Evolutionary conservation across 2,797 vertebrate genomes (phyloP).

Genomic region (Urocyon cinereoargenteus): DNA sequence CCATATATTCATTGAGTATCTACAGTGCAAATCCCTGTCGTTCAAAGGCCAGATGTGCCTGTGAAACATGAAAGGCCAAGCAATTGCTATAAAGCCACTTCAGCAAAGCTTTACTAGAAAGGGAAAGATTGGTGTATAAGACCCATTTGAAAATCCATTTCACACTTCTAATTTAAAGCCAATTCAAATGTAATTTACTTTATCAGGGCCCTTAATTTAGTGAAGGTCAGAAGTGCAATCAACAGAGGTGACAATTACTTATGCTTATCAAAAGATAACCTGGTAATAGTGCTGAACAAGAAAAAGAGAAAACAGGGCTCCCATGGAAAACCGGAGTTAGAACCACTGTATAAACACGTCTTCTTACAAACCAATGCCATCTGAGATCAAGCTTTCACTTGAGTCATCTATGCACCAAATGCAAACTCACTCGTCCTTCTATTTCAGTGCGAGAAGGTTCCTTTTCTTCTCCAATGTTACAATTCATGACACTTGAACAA

Average conservation of each 20-base stretch:
- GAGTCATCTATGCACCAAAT: not conserved
- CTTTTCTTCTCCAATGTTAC: not conserved
- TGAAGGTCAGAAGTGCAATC: constrained; percentile 76
- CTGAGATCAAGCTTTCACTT: not conserved
- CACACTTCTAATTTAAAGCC: constrained; percentile 74
- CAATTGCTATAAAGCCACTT: constrained; percentile 17
- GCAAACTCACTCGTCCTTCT: constrained; percentile 1
- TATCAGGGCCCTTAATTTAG: constrained; percentile 53
- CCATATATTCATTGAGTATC: not conserved
- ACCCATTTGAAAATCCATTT: constrained; percentile 73
- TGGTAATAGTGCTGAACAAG: not conserved
- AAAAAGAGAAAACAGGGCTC: not conserved
- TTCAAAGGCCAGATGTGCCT: constrained; percentile 41
- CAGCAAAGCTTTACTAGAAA: constrained; percentile 21
- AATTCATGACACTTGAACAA: not conserved
- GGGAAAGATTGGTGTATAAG: constrained; percentile 24
- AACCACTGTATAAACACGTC: not conserved
- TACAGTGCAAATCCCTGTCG: not conserved
- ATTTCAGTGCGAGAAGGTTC: not conserved
- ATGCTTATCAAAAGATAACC: constrained; percentile 68
- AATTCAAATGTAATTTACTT: constrained; percentile 74
- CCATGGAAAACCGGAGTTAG: not conserved
- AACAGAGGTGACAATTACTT: constrained; percentile 72
- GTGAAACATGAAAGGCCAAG: constrained; percentile 51
- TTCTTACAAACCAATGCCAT: not conserved